Conservation (phyloP, 2,888 invertebrate genomes). For the Embidobia sp. region DNA sequence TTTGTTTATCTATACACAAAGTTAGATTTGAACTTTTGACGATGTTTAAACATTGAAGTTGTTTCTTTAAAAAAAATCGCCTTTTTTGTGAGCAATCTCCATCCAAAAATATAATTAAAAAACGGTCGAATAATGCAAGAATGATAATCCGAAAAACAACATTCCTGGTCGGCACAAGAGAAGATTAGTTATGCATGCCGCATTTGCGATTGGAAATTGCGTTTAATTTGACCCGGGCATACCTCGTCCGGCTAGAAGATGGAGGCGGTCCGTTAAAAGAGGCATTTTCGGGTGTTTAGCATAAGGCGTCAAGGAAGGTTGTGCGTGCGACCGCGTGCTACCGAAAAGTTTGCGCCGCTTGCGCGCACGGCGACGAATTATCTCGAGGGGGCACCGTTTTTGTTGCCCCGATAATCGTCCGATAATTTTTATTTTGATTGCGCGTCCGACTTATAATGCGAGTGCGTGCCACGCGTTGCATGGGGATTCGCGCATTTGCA, state of each 20-base stretch:
- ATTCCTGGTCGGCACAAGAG: neutral
- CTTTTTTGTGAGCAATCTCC: too few relatives aligned
- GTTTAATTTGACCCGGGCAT: conserved; percentile 64
- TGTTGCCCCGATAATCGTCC: conserved; percentile 44
- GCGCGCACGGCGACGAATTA: conserved; percentile 42
- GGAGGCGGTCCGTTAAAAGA: conserved; percentile 80
- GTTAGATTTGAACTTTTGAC: too few relatives aligned
- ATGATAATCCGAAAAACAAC: neutral
- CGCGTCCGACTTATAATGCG: conserved; percentile 56
- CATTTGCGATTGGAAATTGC: conserved; percentile 71
- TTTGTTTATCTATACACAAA: too few relatives aligned
- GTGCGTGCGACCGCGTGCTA: conserved; percentile 50
- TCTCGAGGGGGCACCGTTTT: conserved; percentile 26
- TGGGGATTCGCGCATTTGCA: conserved; percentile 63
- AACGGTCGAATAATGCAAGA: too few relatives aligned
- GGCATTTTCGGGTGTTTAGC: conserved; percentile 79
- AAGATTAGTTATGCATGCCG: conserved; percentile 64
- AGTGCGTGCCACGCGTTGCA: conserved; percentile 61
- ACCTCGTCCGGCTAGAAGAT: conserved; percentile 73
- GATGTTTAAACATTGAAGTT: too few relatives aligned
- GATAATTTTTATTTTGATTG: conserved; percentile 58
- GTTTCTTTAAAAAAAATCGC: too few relatives aligned
- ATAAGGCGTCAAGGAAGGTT: conserved; percentile 71
- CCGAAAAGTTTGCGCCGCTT: conserved; percentile 59
- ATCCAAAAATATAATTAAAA: too few relatives aligned